phyloP scores from a whole-genome alignment of 1,140 invertebrate genomes.

The Camponotus pennsylvanicus region DNA sequence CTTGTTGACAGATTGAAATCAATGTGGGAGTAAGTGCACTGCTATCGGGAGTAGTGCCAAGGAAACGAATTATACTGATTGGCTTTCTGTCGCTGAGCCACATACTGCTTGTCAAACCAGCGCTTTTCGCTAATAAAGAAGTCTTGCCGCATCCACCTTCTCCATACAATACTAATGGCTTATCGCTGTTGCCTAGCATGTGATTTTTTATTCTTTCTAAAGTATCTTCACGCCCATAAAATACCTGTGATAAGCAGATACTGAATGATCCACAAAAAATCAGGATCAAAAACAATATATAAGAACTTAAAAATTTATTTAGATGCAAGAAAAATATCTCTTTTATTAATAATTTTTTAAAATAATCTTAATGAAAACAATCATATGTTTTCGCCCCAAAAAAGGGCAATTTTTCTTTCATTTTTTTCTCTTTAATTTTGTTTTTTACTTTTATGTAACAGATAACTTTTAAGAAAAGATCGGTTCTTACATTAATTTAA shows the following conservation, averaged over 20 bases:
- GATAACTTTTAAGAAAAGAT: background rate
- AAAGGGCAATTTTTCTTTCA: background rate
- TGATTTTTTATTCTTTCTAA: constrained; percentile 94
- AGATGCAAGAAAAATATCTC: background rate
- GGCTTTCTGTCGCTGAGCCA: constrained; percentile 93
- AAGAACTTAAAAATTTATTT: background rate
- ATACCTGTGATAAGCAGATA: constrained; percentile 88
- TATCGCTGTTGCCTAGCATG: constrained; percentile 94
- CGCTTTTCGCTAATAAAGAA: constrained; percentile 97
- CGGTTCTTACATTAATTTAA: background rate
- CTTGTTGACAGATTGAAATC: constrained; percentile 98
- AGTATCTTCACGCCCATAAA: constrained; percentile 97
- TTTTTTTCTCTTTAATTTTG: background rate
- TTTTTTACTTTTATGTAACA: constrained; percentile 26
- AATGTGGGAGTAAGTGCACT: constrained; percentile 97
- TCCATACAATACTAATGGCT: constrained; percentile 97
- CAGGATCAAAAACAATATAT: background rate
- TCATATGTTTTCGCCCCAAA: background rate
- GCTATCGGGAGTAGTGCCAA: constrained; percentile 98
- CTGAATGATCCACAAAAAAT: background rate
- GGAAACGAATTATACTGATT: constrained; percentile 95
- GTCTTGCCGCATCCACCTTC: constrained; percentile 99
- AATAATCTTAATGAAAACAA: background rate
- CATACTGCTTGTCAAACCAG: constrained; percentile 90
- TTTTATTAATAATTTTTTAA: background rate